A percentile compares a stretch with the other conserved stretches of the same genome.
phyloP scores from a whole-genome alignment of 2,113 vertebrate species.

The Thalassarche chlororhynchos region DNA sequence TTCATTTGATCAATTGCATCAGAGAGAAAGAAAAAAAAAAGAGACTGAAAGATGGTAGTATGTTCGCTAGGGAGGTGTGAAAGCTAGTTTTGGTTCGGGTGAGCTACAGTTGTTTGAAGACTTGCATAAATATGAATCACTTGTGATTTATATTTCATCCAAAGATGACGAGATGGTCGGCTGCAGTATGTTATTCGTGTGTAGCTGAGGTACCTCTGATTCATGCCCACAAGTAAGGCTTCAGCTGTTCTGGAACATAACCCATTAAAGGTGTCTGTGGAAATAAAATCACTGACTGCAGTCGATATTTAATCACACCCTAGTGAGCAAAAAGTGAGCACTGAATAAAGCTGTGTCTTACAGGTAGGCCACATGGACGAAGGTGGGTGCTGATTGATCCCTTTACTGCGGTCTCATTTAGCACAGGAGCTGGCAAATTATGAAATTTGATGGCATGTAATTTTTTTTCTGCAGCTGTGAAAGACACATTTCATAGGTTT shows the following conservation, averaged over 20 bases:
- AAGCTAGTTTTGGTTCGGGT: neutral
- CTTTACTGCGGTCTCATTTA: neutral
- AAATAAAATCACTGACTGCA: neutral
- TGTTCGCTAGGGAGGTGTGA: neutral
- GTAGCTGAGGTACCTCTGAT: neutral
- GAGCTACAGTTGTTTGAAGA: constrained; percentile 9
- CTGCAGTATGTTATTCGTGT: neutral
- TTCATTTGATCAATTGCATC: neutral
- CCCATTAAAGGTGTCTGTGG: neutral
- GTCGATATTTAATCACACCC: neutral
- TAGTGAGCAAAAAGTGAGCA: neutral
- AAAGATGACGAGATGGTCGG: neutral
- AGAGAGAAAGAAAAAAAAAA: neutral
- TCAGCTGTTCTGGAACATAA: neutral
- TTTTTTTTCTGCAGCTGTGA: neutral
- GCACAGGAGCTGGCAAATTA: neutral
- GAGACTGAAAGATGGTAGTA: neutral
- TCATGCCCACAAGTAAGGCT: neutral
- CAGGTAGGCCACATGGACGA: neutral
- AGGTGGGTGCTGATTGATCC: neutral
- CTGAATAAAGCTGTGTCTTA: neutral
- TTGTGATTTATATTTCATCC: constrained; percentile 48
- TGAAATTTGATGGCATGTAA: neutral
- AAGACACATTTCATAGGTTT: neutral
- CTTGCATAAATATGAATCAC: neutral